Evolutionary conservation across 2,113 vertebrate genomes (phyloP), one percentile per base, ranked within the genome.

Genomic region (Psittacula cyanocephala): DNA sequence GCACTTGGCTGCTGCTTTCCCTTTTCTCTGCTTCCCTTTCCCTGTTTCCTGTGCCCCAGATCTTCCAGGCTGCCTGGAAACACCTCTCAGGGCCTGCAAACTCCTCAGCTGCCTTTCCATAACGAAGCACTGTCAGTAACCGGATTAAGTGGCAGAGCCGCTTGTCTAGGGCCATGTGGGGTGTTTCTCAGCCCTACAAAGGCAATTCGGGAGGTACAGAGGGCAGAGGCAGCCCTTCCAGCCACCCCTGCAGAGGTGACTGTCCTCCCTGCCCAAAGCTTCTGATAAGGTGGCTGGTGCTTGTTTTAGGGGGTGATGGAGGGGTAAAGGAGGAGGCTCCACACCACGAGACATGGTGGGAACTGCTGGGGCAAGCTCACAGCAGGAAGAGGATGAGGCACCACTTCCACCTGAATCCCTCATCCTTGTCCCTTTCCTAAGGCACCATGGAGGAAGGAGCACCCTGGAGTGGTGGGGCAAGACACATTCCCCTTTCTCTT

Each of bases 131-230:
- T 12, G 19, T 74, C 77, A 41, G 94, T 94, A 96, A 84, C 77
- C 90, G 93, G 80, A 94, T 94, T 91, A 93, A 81, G 78, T 3
- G 65, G 49, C 72, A 43, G 82, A 74, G 41, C 44, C 29, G 79
- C 76, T 86, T 2, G 1, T 46, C 1, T 2, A 6, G 64, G 82
- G 82, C 4, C 3, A 57, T 49, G 37, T 0, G 2, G 46, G 47
- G 44, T 81, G 64, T 7, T 81, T 78, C 27, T 44, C 41, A 41
- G 64, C 29, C 44, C 3, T 3, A n/a, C 0, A 6, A 33, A 59
- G 52, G 47, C 20, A 53, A 53, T 49, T 4, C 76, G 31, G 35
- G 50, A 39, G 53, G 12, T 64, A 14, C 22, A 0, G 9, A 22
- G 62, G 49, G 12, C 60, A 49, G 43, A 37, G 10, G 4, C 76